phyloP scores from a whole-genome alignment of 2,888 invertebrate species.

The Trimorus sp. region DNA sequence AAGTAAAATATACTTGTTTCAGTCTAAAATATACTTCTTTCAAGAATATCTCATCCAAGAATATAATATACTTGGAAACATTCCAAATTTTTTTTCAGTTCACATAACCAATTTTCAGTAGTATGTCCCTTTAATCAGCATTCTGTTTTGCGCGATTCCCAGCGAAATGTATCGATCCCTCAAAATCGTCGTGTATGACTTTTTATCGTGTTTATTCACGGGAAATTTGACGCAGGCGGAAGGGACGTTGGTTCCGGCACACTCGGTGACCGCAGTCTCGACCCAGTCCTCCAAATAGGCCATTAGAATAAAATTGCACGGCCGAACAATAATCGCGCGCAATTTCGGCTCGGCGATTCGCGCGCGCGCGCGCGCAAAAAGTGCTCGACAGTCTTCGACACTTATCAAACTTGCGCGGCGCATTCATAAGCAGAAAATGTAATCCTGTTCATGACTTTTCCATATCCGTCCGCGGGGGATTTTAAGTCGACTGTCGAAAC shows the following conservation, averaged over 20 bases:
- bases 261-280: conserved; percentile 16
- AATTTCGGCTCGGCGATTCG: conserved; percentile 16
- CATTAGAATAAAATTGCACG: conserved; percentile 36
- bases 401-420: conserved; percentile 28
- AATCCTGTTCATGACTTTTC: conserved; percentile 61
- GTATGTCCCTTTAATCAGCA: background rate
- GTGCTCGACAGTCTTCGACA: conserved; percentile 29
- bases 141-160: background rate
- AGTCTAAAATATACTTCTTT: too few relatives aligned
- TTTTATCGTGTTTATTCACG: conserved; percentile 44
- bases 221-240: conserved; percentile 34
- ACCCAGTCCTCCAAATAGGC: conserved; percentile 33
- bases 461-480: conserved; percentile 48
- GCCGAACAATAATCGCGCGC: conserved; percentile 32
- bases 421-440: conserved; percentile 39
- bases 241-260: conserved; percentile 23
- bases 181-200: conserved; percentile 25
- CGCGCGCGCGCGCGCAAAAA: conserved; percentile 1
- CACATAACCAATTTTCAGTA: too few relatives aligned
- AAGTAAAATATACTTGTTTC: too few relatives aligned
- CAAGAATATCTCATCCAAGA: too few relatives aligned
- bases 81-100: too few relatives aligned
- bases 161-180: conserved; percentile 16
- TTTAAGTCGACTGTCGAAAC: conserved; percentile 44
- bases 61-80: too few relatives aligned